Evolutionary conservation across 2,888 invertebrate genomes (phyloP), one percentile per base, ranked within the genome.

Genomic region (Dinocampus coccinellae): DNA sequence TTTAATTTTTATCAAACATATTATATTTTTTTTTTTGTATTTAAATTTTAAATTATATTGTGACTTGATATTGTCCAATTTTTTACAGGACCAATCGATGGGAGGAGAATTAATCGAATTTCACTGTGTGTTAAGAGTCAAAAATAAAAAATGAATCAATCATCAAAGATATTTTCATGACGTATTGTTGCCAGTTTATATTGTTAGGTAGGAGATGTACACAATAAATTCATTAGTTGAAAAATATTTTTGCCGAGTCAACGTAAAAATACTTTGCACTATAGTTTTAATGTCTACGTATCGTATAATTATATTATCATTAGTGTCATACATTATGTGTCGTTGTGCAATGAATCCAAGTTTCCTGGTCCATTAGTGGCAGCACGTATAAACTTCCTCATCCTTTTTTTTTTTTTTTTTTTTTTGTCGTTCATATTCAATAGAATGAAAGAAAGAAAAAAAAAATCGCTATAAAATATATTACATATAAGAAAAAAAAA

Each of bases 261-360:
- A 69, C 67, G 63, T 36, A 72, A 75, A 68, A 75, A 73, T 58
- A 64, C 64, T 63, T 68, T 24, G 39, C 47, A 29, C 61, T n/a
- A 47, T 53, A 16, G 22, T 76, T 58, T 74, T 73, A 69, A 26
- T 65, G 67, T 76, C 57, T 75, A 76, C 72, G 72, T 67, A 77
- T 70, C 74, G 77, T 81, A 79, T 79, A 82, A 83, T 83, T 83
- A 83, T 83, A 82, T 80, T 81, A 79, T 82, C 83, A 81, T 83
- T 83, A 83, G 82, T 79, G 79, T 78, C 69, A 73, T 75, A 62
- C 52, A 72, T 72, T 72, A 72, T 73, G 64, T 64, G 33, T 29
- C n/a, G n/a, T 9, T 47, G 22, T 34, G 64, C 33, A 53, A 53
- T 53, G 16, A 64, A 55, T 55, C 24, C 26, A 55, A 55, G 22